Conservation (phyloP, 2,113 vertebrate genomes). For the Chionis minor region DNA sequence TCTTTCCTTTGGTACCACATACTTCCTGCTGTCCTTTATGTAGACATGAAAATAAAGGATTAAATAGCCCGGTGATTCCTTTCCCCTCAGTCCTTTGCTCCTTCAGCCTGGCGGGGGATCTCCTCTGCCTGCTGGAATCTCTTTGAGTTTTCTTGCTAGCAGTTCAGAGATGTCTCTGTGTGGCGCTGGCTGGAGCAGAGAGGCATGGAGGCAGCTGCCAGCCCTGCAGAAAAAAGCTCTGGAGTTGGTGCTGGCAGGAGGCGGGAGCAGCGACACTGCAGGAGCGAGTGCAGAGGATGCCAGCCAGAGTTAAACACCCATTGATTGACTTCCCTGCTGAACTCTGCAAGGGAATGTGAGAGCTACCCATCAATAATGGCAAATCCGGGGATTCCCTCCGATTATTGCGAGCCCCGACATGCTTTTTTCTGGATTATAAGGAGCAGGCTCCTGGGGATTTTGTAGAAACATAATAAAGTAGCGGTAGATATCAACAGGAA, state of each 20-base stretch:
- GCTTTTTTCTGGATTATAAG: neutral
- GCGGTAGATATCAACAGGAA: neutral
- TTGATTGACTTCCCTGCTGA: neutral
- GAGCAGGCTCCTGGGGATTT: neutral
- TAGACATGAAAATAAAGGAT: slow-evolving; percentile 37
- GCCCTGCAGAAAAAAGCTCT: slow-evolving; percentile 34
- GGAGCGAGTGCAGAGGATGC: slow-evolving; percentile 20
- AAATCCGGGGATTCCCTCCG: neutral
- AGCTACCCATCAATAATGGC: neutral
- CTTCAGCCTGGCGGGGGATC: slow-evolving; percentile 26
- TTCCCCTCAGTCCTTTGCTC: slow-evolving; percentile 24
- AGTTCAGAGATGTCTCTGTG: slow-evolving; percentile 27
- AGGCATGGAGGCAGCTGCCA: slow-evolving; percentile 41
- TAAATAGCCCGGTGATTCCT: slow-evolving; percentile 35
- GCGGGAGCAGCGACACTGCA: neutral
- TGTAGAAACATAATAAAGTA: neutral
- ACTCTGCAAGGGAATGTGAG: neutral
- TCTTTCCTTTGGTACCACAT: slow-evolving; percentile 20
- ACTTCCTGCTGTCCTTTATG: slow-evolving; percentile 41
- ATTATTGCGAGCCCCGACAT: neutral
- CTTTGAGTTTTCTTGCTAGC: slow-evolving; percentile 43
- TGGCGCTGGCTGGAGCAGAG: slow-evolving; percentile 3
- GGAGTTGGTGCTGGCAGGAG: slow-evolving; percentile 43
- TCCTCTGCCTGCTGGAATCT: slow-evolving; percentile 21
- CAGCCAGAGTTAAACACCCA: slow-evolving; percentile 36